These are phyloP conservation scores for Xiphydria camelus DNA, from an alignment of 2,888 invertebrate genomes.

Conservation along the genomic window DNA sequence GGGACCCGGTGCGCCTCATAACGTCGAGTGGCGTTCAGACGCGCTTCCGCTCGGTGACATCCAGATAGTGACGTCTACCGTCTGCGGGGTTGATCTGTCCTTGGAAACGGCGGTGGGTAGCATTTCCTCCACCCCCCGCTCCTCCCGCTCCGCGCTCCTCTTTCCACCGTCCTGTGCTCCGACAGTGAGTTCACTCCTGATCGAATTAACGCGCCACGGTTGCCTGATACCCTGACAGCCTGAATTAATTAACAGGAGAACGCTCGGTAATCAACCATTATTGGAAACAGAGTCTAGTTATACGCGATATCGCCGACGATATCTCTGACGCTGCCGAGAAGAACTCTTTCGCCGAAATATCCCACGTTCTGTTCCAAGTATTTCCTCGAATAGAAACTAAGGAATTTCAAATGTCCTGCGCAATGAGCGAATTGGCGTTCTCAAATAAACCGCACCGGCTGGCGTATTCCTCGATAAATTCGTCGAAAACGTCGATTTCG, in stretches of 20 bases:
- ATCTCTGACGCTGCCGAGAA: no score
- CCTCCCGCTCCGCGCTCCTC: constrained; percentile 12
- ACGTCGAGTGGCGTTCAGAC: constrained; percentile 48
- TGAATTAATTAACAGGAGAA: constrained; percentile 55
- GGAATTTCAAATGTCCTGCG: no score
- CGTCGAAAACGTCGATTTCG: no score
- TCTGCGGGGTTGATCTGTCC: constrained; percentile 51
- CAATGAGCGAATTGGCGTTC: no score
- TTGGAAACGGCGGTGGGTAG: constrained; percentile 32
- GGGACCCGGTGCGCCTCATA: constrained; percentile 16
- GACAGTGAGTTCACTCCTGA: constrained; percentile 52
- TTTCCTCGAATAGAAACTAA: no score
- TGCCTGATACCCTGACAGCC: constrained; percentile 54
- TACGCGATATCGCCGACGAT: no score
- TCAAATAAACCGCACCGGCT: no score
- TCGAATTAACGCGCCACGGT: constrained; percentile 56
- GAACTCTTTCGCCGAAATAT: constrained; percentile 4
- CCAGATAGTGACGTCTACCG: constrained; percentile 55
- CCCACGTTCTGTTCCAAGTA: constrained; percentile 4
- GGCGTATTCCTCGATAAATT: no score
- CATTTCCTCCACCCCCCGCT: constrained; percentile 11
- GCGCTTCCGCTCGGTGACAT: constrained; percentile 46
- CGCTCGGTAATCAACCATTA: constrained; percentile 49
- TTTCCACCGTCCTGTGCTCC: constrained; percentile 33
- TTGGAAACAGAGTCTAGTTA: constrained; percentile 44